Percentiles rank a stretch among this genome's conserved stretches.
Conservation (phyloP, 2,113 vertebrate species). For the Microtus oregoni region DNA sequence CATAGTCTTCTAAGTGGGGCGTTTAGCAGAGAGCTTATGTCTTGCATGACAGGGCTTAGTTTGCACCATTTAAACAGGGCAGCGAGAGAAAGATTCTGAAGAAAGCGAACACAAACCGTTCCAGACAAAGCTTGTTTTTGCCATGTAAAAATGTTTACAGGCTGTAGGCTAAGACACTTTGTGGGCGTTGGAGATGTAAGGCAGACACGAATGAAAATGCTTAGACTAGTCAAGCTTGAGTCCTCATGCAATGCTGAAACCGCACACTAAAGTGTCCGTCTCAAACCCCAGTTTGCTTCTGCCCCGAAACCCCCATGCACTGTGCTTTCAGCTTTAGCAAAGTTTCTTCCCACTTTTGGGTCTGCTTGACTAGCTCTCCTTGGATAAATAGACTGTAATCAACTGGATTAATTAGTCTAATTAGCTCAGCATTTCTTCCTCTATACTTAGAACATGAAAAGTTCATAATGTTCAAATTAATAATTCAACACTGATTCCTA, state of each 20-base stretch:
- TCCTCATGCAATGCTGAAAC: constrained; percentile 33
- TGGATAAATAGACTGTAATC: constrained; percentile 82
- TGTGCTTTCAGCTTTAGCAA: constrained; percentile 78
- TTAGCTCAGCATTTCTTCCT: constrained; percentile 77
- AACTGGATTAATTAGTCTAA: constrained; percentile 83
- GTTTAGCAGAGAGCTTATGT: constrained; percentile 60
- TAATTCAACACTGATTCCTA: constrained; percentile 82
- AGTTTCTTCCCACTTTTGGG: constrained; percentile 63
- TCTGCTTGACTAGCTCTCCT: constrained; percentile 72
- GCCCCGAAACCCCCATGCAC: constrained; percentile 73
- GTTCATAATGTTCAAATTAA: constrained; percentile 86
- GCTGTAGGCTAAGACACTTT: neutral
- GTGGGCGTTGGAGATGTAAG: neutral
- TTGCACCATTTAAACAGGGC: neutral
- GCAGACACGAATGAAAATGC: constrained; percentile 48
- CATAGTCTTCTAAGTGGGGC: constrained; percentile 69
- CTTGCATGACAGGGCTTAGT: constrained; percentile 1
- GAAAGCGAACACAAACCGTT: constrained; percentile 2
- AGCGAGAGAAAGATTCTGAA: neutral
- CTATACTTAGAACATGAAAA: constrained; percentile 82
- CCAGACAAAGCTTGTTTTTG: neutral
- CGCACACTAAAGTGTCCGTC: constrained; percentile 53
- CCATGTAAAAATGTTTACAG: neutral
- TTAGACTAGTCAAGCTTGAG: neutral
- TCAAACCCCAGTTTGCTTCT: constrained; percentile 80